Base-by-base conservation (phyloP, 92 coral and sea anemone genomes). In the Phymanthus crucifer region DNA sequence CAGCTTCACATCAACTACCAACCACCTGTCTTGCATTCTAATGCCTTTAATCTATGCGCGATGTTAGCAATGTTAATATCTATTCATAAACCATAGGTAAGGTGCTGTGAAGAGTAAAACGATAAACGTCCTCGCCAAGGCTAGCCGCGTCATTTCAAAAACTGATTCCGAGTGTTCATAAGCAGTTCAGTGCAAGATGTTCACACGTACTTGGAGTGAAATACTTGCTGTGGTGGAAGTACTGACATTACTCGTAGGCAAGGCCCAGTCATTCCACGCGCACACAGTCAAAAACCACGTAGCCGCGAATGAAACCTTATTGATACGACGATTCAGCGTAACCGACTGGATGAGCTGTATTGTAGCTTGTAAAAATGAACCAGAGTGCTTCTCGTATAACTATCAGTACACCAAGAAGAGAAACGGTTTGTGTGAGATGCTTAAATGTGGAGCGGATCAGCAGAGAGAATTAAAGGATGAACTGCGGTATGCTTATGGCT, bases 291-390 rank as follows among this genome's bases (percentile, higher is more conserved):
- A 36, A 12, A 33, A 70, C 45, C 46, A 33, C 18, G 46, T 40
- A 1, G 54, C 38, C 21, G 75, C 40, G 8, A 23, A 71, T 37
- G 75, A 71, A 24, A 56, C 19, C 5, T n/a, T 71, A 5, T 14
- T 71, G 12, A 37, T 71, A 10, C n/a, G 54, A 35, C 45, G 75
- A 35, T 38, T 36, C 32, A 18, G 18, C 4, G 75, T 48, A 3
- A 31, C 37, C 23, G 75, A 71, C 14, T 71, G 75, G 75, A 16
- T 71, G n/a, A 37, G 75, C n/a, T 71, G 75, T 29, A 71, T 71
- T 33, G 19, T 71, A 48, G 38, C 75, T 24, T 71, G 75, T 71
- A 54, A 71, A 29, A 24, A 71, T 7, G 54, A 71, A 16, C 75
- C 75, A 12, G 7, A 71, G 54, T 71, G 75, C 24, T 21, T 17